These are phyloP conservation scores for Lasioglossum villosulum DNA, from an alignment of 2,888 invertebrate genomes.

Conservation along the genomic window DNA sequence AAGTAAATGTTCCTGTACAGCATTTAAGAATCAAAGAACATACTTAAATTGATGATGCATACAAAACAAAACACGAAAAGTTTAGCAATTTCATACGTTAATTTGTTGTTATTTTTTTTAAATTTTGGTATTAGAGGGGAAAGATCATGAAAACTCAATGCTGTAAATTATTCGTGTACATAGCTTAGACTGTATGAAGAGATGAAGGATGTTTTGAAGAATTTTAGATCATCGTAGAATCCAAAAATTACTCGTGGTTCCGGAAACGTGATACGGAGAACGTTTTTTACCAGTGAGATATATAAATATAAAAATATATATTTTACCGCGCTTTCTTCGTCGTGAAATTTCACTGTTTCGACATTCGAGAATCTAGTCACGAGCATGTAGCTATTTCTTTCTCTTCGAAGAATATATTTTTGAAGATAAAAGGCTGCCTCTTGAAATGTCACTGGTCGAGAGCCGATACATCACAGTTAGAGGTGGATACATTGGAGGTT, in stretches of 20 bases:
- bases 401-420: not conserved
- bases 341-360: slow-evolving; percentile 13
- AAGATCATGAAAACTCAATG: slow-evolving; percentile 77
- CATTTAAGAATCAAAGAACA: slow-evolving; percentile 83
- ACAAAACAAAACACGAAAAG: slow-evolving; percentile 31
- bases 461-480: not conserved
- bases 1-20: slow-evolving; percentile 84
- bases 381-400: slow-evolving; percentile 3
- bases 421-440: not conserved
- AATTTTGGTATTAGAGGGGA: slow-evolving; percentile 80
- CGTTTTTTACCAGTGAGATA: slow-evolving; percentile 35
- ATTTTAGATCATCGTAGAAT: slow-evolving; percentile 44
- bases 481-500: not conserved
- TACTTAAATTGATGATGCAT: slow-evolving; percentile 71
- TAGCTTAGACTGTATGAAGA: slow-evolving; percentile 1
- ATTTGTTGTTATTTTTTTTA: not conserved
- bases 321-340: slow-evolving; percentile 16
- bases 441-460: not conserved
- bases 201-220: slow-evolving; percentile 35
- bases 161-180: slow-evolving; percentile 80
- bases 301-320: slow-evolving; percentile 15
- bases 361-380: slow-evolving; percentile 57
- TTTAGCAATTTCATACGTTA: not conserved
- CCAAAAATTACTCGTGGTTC: slow-evolving; percentile 26
- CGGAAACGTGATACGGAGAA: slow-evolving; percentile 30